phyloP scores from a whole-genome alignment of 2,113 vertebrate genomes.

The Peromyscus californicus region DNA sequence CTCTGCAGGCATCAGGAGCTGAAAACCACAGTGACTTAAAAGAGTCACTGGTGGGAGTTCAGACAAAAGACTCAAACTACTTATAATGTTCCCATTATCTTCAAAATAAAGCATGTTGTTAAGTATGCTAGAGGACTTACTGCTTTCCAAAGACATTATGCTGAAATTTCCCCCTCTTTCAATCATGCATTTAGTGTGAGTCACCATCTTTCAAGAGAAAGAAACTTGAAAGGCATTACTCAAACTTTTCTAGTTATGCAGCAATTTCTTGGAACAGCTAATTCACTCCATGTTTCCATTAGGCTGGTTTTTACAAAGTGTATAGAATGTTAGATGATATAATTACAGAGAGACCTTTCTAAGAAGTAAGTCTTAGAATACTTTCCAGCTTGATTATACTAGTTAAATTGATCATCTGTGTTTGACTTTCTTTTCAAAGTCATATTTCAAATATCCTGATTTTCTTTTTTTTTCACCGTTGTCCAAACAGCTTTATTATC shows the following conservation, averaged over 20 bases:
- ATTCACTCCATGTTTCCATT: conserved; percentile 35
- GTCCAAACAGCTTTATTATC: no score
- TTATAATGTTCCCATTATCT: conserved; percentile 87
- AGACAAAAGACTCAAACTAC: conserved; percentile 86
- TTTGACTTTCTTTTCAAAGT: not conserved
- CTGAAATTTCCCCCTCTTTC: conserved; percentile 71
- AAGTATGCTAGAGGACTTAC: conserved; percentile 75
- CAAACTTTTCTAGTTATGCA: conserved; percentile 42
- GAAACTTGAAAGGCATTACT: conserved; percentile 18
- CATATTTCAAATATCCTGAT: not conserved
- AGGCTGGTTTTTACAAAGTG: not conserved
- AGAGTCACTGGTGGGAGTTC: conserved; percentile 82
- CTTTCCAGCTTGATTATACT: conserved; percentile 40
- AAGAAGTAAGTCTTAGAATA: conserved; percentile 35
- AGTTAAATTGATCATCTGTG: not conserved
- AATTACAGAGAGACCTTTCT: not conserved
- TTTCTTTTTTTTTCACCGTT: no score
- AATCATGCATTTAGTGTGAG: conserved; percentile 67
- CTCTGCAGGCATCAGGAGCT: conserved; percentile 78
- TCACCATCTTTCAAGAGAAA: conserved; percentile 74
- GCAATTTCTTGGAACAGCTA: conserved; percentile 63
- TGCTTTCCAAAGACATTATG: conserved; percentile 74
- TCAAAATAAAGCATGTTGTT: conserved; percentile 85
- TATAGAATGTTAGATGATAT: not conserved
- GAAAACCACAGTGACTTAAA: conserved; percentile 74